Evolutionary conservation across 2,113 vertebrate species (phyloP), one percentile per base, ranked within the genome.

Genomic region (Dunckerocampus dactyliophorus): DNA sequence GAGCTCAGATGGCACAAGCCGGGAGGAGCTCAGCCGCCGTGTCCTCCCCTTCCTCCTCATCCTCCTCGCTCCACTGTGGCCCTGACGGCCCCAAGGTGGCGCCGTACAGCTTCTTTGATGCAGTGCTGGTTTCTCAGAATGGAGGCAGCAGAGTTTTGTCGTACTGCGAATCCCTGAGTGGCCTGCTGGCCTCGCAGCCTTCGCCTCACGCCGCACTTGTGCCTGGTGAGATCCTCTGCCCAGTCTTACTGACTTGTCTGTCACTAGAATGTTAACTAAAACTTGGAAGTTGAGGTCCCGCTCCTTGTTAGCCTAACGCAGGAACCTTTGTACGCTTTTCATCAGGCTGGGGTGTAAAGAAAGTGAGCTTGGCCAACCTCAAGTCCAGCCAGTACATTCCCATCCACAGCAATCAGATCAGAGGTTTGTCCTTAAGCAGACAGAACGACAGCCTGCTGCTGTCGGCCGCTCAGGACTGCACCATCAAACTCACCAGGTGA

Each of bases 401-500:
- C 15, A 93, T 98, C 77, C 97, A 99, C 49, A 81, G 81, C 48
- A 98, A 96, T 72, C 95, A 98, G 88, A 98, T 99, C 66, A 77
- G 97, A 21, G 93, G 93, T 10, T 77, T 99, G 77, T 90, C 92
- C 72, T 99, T 99, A 1, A 93, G 90, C 84, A 70, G 54, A 14
- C 91, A 84, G 28, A 79, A 89, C 0, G 93, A 93, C 72, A 92
- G 93, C 8, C 86, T 98, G 49, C 88, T 99, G 76, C 90, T 99
- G 22, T 99, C 97, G 1, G 96, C 94, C 0, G 92, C 96, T 0
- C 84, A 97, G 63, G 97, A 99, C 87, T 93, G 77, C 72, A 97
- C 94, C 2, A 54, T 99, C 68, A 98, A 95, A 71, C 91, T 99
- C n/a, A 99, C 97, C 74, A 98, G 96, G 97, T 96, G 72, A 64